phyloP scores from a whole-genome alignment of 2,888 invertebrate genomes.

The Noctua fimbriata region DNA sequence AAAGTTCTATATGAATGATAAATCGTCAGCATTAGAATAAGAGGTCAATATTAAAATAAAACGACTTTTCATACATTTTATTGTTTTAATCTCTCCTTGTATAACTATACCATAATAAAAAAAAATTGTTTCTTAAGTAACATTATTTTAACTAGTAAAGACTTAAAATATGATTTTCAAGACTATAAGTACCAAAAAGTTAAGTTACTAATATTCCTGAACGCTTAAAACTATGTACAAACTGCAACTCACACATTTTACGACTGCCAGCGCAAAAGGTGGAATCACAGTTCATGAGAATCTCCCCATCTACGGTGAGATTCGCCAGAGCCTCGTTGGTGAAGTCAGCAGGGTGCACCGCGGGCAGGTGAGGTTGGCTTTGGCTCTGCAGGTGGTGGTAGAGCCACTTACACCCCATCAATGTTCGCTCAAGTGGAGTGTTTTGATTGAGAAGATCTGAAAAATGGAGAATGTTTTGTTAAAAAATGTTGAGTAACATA shows the following conservation, averaged over 20 bases:
- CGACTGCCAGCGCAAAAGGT: neutral
- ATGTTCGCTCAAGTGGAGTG: neutral
- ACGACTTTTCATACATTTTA: neutral
- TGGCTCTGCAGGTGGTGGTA: constrained; percentile 22
- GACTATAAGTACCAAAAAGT: neutral
- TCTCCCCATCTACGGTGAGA: neutral
- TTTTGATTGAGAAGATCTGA: neutral
- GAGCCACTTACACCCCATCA: constrained; percentile 40
- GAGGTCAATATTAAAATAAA: neutral
- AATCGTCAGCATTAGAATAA: no score
- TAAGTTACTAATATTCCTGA: neutral
- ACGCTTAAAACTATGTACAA: neutral
- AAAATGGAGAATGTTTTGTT: neutral
- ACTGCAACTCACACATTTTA: neutral
- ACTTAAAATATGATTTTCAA: no score
- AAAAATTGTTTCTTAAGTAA: no score
- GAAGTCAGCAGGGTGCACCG: constrained; percentile 32
- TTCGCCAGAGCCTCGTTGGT: constrained; percentile 39
- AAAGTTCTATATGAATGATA: no score
- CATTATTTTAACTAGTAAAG: no score
- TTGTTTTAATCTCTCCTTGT: neutral
- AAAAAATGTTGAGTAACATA: neutral
- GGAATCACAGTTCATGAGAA: neutral
- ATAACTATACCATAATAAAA: no score
- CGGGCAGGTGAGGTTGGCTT: constrained; percentile 47